Conservation (phyloP, 2,797 vertebrate species). For the Enteromius afrohamiltoni region DNA sequence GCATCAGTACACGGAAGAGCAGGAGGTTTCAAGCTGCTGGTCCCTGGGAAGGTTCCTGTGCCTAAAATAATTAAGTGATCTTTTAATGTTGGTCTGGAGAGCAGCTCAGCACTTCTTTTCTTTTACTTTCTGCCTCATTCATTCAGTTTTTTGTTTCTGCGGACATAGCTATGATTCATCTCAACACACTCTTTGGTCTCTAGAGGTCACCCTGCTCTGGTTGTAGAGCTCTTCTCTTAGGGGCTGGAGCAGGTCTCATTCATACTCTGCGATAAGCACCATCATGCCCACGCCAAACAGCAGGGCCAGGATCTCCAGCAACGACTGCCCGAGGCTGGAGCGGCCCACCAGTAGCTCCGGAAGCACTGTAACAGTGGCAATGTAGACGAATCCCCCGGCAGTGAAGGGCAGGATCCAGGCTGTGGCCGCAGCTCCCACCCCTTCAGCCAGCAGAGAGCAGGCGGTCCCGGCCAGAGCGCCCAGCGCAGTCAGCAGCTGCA, state of each 20-base stretch:
- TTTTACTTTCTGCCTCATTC: not conserved
- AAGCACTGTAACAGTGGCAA: slow-evolving; percentile 90
- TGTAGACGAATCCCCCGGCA: slow-evolving; percentile 90
- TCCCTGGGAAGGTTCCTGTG: not conserved
- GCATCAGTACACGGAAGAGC: not conserved
- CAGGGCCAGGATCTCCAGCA: slow-evolving; percentile 87
- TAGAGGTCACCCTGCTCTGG: not conserved
- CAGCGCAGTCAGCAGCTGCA: slow-evolving; percentile 88
- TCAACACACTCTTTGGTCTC: not conserved
- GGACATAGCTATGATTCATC: not conserved
- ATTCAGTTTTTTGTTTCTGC: not conserved
- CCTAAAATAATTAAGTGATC: slow-evolving; percentile 18
- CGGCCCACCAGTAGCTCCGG: slow-evolving; percentile 87
- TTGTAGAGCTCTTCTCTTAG: not conserved
- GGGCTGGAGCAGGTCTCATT: slow-evolving; percentile 69
- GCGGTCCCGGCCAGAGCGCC: slow-evolving; percentile 87
- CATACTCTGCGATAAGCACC: slow-evolving; percentile 90
- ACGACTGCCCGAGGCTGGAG: slow-evolving; percentile 82
- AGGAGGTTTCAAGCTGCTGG: not conserved
- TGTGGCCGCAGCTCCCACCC: slow-evolving; percentile 82
- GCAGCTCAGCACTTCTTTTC: not conserved
- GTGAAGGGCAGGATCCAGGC: slow-evolving; percentile 92
- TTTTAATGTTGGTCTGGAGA: not conserved
- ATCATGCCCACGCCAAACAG: slow-evolving; percentile 89
- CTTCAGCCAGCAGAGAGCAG: slow-evolving; percentile 89